These are phyloP conservation scores for Philopotamus ludificatus DNA, from an alignment of 1,140 invertebrate species.

Conservation along the genomic window DNA sequence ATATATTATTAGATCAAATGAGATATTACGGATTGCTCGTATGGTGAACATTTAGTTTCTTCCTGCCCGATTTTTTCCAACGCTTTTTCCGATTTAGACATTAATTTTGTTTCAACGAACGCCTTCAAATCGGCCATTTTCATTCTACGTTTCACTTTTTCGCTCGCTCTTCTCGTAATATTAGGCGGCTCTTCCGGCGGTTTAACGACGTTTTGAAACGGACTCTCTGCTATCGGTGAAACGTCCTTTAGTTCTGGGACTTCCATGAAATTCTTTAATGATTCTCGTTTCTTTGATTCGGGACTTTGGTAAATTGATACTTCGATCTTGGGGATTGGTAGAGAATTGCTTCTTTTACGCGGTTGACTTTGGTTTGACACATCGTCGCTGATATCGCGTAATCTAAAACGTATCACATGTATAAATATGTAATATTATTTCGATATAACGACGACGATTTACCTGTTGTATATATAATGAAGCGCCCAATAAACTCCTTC, in stretches of 20 bases:
- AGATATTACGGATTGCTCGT: constrained; percentile 55
- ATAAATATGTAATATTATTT: not conserved
- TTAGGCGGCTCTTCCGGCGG: constrained; percentile 56
- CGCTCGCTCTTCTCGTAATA: constrained; percentile 69
- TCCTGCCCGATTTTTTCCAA: constrained; percentile 85
- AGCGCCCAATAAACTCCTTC: constrained; percentile 97
- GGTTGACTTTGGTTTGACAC: constrained; percentile 70
- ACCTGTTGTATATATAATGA: constrained; percentile 90
- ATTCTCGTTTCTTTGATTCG: constrained; percentile 67
- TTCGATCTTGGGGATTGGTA: constrained; percentile 92
- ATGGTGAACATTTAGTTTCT: constrained; percentile 58
- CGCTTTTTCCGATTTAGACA: constrained; percentile 88
- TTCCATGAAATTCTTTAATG: constrained; percentile 73
- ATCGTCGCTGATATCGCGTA: constrained; percentile 80
- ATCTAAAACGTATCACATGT: constrained; percentile 51
- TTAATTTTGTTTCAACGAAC: constrained; percentile 87
- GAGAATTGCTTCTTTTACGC: constrained; percentile 82
- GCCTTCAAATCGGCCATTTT: constrained; percentile 87
- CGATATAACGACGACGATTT: constrained; percentile 21
- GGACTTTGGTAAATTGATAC: constrained; percentile 79
- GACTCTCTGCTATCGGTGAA: constrained; percentile 52
- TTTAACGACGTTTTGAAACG: constrained; percentile 53
- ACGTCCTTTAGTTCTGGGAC: constrained; percentile 68
- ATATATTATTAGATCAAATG: not conserved
- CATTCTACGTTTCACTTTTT: constrained; percentile 79